Conservation (phyloP, 2,888 invertebrate genomes). For the Watsonalla cultraria region DNA sequence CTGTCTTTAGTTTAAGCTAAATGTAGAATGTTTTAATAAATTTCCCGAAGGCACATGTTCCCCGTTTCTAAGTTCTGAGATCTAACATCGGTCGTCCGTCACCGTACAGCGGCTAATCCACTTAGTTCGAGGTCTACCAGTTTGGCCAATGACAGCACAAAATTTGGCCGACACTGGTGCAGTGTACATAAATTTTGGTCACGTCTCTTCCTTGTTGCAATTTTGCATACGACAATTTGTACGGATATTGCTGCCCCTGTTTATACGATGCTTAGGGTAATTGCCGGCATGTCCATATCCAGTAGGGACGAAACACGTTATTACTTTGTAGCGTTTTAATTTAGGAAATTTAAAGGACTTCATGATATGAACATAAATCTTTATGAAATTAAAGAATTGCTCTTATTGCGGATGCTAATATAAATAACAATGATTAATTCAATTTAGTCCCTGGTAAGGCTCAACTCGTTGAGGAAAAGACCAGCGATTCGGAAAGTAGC, state of each 20-base stretch:
- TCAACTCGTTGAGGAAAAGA: too few species aligned
- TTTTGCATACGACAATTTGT: conserved; percentile 17
- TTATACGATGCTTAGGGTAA: not conserved
- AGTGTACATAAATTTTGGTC: conserved; percentile 31
- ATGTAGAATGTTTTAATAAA: too few species aligned
- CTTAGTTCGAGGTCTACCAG: conserved; percentile 33
- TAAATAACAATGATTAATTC: too few species aligned
- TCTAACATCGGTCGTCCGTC: conserved; percentile 29
- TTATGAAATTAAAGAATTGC: too few species aligned
- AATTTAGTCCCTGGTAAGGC: too few species aligned
- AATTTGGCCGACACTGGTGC: conserved; percentile 29
- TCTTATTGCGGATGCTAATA: too few species aligned
- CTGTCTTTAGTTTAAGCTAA: too few species aligned
- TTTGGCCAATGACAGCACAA: conserved; percentile 32
- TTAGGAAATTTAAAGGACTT: too few species aligned
- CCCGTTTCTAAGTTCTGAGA: too few species aligned
- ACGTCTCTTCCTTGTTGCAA: conserved; percentile 20
- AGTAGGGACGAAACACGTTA: not conserved
- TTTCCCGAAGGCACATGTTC: too few species aligned
- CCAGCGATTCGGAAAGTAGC: too few species aligned
- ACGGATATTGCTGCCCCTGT: not conserved
- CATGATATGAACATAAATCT: too few species aligned
- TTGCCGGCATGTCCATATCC: not conserved
- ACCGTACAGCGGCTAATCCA: conserved; percentile 44
- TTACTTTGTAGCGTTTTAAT: not conserved